phyloP scores from a whole-genome alignment of 2,797 vertebrate genomes.

The Hoplostethus mediterraneus region DNA sequence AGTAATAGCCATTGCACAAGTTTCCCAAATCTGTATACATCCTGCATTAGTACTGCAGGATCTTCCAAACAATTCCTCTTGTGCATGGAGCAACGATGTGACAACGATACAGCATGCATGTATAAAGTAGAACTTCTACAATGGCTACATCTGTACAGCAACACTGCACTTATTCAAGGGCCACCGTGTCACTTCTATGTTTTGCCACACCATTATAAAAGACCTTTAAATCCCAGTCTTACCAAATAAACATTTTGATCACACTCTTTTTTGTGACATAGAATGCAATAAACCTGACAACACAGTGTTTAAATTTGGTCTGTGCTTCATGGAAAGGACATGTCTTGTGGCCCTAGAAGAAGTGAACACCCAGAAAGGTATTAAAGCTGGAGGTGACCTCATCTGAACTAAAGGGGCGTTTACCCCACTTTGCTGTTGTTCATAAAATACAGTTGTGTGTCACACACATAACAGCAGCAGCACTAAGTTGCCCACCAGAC shows the following conservation, averaged over 20 bases:
- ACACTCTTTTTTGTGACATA: background rate
- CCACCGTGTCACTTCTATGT: background rate
- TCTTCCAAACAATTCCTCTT: background rate
- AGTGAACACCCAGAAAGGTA: background rate
- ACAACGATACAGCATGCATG: background rate
- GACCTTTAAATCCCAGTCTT: background rate
- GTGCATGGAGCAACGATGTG: background rate
- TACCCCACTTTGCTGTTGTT: constrained; percentile 68
- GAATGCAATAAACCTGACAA: background rate
- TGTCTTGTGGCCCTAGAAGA: constrained; percentile 26
- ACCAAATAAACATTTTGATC: background rate
- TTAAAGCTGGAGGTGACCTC: constrained; percentile 46
- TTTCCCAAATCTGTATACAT: background rate
- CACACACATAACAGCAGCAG: constrained; percentile 15
- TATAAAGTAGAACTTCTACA: background rate
- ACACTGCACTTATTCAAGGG: constrained; percentile 19
- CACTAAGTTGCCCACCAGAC: too few species aligned
- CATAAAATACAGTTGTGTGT: constrained; percentile 46
- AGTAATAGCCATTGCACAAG: background rate
- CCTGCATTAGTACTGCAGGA: background rate
- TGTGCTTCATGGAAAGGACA: background rate
- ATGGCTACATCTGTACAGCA: background rate
- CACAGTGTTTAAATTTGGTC: background rate
- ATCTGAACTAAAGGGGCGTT: constrained; percentile 65
- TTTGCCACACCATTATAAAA: background rate